phyloP scores from a whole-genome alignment of 2,797 vertebrate genomes.

The Hydrolagus colliei region DNA sequence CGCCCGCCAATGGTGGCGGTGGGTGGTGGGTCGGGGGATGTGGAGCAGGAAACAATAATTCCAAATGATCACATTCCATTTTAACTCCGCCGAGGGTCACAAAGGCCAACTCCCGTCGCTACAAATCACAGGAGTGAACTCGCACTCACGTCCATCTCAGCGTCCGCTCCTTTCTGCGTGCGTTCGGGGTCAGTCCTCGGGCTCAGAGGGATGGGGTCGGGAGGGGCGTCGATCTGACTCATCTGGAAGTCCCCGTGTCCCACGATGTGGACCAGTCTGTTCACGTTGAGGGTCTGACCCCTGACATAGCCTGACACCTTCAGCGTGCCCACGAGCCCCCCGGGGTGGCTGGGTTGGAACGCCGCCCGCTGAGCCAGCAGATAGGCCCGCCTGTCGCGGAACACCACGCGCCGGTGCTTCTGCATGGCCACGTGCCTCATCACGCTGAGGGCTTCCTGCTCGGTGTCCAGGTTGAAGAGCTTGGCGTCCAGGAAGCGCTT shows the following conservation, averaged over 20 bases:
- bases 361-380: constrained; percentile 66
- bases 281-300: constrained; percentile 66
- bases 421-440: constrained; percentile 78
- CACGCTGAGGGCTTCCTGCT: constrained; percentile 70
- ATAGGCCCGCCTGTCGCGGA: constrained; percentile 76
- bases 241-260: constrained; percentile 93
- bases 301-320: constrained; percentile 84
- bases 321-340: constrained; percentile 70
- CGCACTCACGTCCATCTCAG: constrained; percentile 62
- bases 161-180: constrained; percentile 54
- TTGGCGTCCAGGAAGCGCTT: constrained; percentile 76
- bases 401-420: constrained; percentile 75
- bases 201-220: constrained; percentile 73
- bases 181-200: constrained; percentile 45
- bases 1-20: no score
- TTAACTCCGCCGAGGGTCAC: no score
- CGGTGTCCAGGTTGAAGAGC: constrained; percentile 69
- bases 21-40: no score
- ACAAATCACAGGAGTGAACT: constrained; percentile 10
- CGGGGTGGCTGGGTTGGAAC: constrained; percentile 57
- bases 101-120: no score
- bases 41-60: background rate
- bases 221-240: constrained; percentile 75
- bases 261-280: constrained; percentile 79
- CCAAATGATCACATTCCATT: background rate